Conservation (phyloP, 2,888 invertebrate species). For the Celastrina argiolus region DNA sequence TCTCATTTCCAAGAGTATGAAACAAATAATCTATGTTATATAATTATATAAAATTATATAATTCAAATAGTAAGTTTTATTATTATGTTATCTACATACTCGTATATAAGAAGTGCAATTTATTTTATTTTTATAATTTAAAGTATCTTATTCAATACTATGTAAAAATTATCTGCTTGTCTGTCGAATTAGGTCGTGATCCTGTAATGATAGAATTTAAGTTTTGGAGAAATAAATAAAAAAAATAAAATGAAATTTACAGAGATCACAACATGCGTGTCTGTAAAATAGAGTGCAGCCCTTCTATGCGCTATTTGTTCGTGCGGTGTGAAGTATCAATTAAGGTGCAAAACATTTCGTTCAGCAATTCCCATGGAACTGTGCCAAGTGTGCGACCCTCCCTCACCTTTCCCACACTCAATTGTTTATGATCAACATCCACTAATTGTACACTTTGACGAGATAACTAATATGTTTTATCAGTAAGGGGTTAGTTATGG, state of each 20-base stretch:
- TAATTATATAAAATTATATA: too few species aligned
- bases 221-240: too few species aligned
- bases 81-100: too few species aligned
- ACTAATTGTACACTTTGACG: conserved; percentile 30
- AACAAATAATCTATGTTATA: too few species aligned
- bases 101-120: too few species aligned
- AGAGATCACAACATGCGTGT: not conserved
- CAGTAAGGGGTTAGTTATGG: conserved; percentile 24
- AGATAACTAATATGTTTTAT: conserved; percentile 27
- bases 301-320: not conserved
- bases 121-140: too few species aligned
- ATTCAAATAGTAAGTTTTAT: too few species aligned
- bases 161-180: too few species aligned
- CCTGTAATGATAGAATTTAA: too few species aligned
- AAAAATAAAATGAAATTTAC: not conserved
- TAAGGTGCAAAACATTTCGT: conserved; percentile 50
- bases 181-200: too few species aligned
- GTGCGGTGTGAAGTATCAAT: conserved; percentile 47
- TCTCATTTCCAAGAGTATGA: too few species aligned
- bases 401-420: conserved; percentile 49
- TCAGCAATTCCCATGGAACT: conserved; percentile 57
- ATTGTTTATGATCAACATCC: conserved; percentile 14
- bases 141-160: too few species aligned
- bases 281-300: not conserved
- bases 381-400: conserved; percentile 51